Evolutionary conservation across 2,113 vertebrate species (phyloP).

Genomic region (Oryzias celebensis): DNA sequence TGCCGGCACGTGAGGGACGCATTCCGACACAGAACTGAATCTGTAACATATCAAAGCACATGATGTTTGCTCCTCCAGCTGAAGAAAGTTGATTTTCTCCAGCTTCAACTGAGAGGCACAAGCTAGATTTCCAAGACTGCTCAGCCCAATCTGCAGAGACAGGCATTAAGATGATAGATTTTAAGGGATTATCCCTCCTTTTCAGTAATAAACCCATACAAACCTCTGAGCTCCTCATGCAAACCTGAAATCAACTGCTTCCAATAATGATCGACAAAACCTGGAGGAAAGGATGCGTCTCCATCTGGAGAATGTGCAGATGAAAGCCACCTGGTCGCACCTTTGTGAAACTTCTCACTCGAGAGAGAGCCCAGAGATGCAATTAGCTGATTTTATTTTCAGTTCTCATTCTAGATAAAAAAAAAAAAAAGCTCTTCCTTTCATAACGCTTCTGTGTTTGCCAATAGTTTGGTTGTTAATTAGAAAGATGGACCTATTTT

Average conservation of each 20-base stretch:
- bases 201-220: constrained; percentile 6
- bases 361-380: constrained; percentile 9
- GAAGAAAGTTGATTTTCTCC: constrained; percentile 16
- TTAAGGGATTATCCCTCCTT: constrained; percentile 43
- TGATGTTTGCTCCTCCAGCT: neutral
- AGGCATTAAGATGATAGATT: constrained; percentile 24
- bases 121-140: constrained; percentile 27
- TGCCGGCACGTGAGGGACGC: constrained; percentile 8
- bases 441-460: constrained; percentile 15
- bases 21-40: neutral
- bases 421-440: constrained; percentile 3
- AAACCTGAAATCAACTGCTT: constrained; percentile 9
- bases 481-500: constrained; percentile 2
- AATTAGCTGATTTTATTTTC: constrained; percentile 32
- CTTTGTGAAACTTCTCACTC: constrained; percentile 10
- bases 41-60: constrained; percentile 14
- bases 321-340: neutral
- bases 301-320: constrained; percentile 17
- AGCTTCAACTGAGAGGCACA: constrained; percentile 3
- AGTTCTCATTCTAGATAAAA: constrained; percentile 29
- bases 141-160: constrained; percentile 19
- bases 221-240: neutral
- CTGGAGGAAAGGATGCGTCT: constrained; percentile 4
- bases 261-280: constrained; percentile 30
- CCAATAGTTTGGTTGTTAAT: constrained; percentile 34